phyloP scores from a whole-genome alignment of 2,113 vertebrate species.

The Lethenteron reissneri region DNA sequence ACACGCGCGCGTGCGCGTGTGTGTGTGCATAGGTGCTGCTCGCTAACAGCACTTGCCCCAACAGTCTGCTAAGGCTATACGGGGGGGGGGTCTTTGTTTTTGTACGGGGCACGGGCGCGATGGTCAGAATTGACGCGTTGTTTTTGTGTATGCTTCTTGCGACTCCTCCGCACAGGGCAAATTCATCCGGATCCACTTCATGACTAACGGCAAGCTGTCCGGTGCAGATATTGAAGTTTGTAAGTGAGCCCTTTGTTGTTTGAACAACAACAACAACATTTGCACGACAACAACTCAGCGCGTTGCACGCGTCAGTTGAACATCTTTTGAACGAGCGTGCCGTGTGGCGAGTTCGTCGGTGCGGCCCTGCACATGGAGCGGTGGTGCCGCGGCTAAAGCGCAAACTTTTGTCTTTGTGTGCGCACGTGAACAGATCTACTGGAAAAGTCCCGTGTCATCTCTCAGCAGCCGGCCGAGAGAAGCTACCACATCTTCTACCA shows the following conservation, averaged over 20 bases:
- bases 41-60: too few species aligned
- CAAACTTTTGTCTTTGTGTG: background rate
- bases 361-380: background rate
- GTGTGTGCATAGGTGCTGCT: too few species aligned
- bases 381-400: background rate
- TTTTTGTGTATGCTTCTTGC: conserved; percentile 6
- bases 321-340: background rate
- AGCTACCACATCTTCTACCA: conserved; percentile 6
- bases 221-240: conserved; percentile 20
- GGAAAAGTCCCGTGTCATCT: conserved; percentile 17
- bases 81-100: too few species aligned
- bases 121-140: too few species aligned
- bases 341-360: background rate
- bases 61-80: too few species aligned
- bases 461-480: conserved; percentile 13
- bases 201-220: conserved; percentile 18
- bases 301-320: too few species aligned
- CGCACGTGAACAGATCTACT: conserved; percentile 14
- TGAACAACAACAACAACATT: too few species aligned
- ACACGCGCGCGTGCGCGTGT: too few species aligned
- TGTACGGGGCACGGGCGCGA: too few species aligned
- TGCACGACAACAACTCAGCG: too few species aligned
- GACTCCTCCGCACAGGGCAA: conserved; percentile 16
- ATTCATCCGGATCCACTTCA: conserved; percentile 27
- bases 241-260: conserved; percentile 12